Evolutionary conservation across 1,140 invertebrate species (phyloP).

Genomic region (Contarinia nasturtii): DNA sequence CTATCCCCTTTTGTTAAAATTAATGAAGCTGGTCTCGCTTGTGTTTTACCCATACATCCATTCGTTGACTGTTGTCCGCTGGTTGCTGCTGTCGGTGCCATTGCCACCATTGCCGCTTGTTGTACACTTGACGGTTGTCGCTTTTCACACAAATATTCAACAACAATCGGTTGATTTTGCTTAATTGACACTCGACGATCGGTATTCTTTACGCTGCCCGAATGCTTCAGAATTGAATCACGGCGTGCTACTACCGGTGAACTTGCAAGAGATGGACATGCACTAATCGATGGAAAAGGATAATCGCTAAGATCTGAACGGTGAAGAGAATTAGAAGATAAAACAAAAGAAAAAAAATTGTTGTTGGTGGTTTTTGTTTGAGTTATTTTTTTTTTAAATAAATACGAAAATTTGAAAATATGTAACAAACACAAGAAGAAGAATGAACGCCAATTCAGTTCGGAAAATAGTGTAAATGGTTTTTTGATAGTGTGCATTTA

Average conservation of each 20-base stretch:
- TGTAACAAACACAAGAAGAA: background rate
- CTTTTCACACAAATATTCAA: constrained; percentile 19
- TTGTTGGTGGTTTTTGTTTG: no score
- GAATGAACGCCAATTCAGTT: background rate
- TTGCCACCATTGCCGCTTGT: background rate
- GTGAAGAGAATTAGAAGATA: background rate
- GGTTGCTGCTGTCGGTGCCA: background rate
- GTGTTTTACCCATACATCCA: background rate
- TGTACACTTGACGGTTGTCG: background rate
- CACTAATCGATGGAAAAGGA: background rate
- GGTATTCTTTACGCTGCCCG: constrained; percentile 11
- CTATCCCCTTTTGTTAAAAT: constrained; percentile 18
- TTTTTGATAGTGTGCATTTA: no score
- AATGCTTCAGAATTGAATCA: constrained; percentile 22
- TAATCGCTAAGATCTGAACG: background rate
- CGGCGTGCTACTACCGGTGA: constrained; percentile 13
- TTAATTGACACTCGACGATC: constrained; percentile 22
- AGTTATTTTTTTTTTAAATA: background rate
- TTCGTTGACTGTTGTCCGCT: background rate
- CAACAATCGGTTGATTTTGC: constrained; percentile 10
- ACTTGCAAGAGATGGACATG: background rate
- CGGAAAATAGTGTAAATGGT: background rate
- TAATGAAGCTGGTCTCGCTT: constrained; percentile 18
- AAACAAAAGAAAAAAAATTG: no score
- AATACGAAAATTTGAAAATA: background rate